Base-by-base conservation (phyloP, 2,888 invertebrate genomes). In the Idaea aversata region DNA sequence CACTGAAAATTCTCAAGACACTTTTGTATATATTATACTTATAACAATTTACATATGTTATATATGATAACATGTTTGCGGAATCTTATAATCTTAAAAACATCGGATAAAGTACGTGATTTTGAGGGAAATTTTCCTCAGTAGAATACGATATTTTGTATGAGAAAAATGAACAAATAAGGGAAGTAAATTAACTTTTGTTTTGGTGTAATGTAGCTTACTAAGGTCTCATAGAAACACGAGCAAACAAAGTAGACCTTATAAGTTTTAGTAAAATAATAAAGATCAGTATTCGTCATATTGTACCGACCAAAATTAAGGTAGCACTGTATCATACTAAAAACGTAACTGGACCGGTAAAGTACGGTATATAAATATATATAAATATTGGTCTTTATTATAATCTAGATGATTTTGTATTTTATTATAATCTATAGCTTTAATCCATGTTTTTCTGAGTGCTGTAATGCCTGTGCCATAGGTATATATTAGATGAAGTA, bases 1-100 rank as follows among this genome's bases (percentile, higher is more conserved):
- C 78, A 83, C 84, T 84, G 79, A 85, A 88, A 88, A 87, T 87
- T 84, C 84, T 81, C 83, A 79, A 72, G 65, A 77, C 72, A 73
- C 75, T 75, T 80, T 83, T 83, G 76, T 80, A 74, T 78, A 68
- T 79, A 78, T 47, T 47, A 47, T 47, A 47, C 47, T 47, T 47
- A 47, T 7, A 47, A 47, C 47, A 47, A 47, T 47, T 47, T 47
- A 47, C 47, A 47, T 47, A 47, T 47, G 10, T 47, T 67, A 76
- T 15, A 73, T 76, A 75, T 74, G 72, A 76, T 76, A 78, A 77
- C 70, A 73, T 75, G 64, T 72, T 71, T 63, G 69, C 72, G 74
- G 64, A 61, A 70, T 58, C 47, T 64, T 66, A 59, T 59, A 59
- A 59, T 25, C 59, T 47, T 47, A 47, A 47, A 47, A 47, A 47